These are phyloP conservation scores for Semnornis frantzii DNA, from an alignment of 2,113 vertebrate species.

Conservation along the genomic window DNA sequence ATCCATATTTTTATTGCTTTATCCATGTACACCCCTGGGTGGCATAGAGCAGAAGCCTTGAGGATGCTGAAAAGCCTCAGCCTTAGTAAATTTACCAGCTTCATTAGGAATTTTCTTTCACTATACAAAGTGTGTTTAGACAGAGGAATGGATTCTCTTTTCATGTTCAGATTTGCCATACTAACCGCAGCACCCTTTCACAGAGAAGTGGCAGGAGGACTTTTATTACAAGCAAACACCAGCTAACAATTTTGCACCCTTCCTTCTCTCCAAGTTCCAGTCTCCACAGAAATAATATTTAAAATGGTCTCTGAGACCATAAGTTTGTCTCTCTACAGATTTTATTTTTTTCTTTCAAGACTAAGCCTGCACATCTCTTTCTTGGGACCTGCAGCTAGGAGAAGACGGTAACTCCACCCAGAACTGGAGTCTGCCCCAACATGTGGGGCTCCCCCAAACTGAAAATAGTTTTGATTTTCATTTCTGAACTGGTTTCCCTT, in stretches of 20 bases:
- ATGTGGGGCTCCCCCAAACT: background rate
- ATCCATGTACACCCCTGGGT: accelerated
- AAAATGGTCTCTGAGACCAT: background rate
- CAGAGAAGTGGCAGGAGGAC: background rate
- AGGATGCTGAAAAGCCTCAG: background rate
- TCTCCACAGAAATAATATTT: background rate
- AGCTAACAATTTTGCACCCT: background rate
- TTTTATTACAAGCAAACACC: background rate
- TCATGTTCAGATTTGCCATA: background rate
- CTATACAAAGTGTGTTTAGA: background rate
- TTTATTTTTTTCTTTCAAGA: background rate
- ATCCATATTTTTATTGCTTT: background rate
- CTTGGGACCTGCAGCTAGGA: background rate
- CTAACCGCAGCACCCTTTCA: background rate
- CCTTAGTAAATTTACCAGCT: background rate
- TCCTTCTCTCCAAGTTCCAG: background rate
- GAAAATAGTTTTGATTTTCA: background rate
- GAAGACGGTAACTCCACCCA: background rate
- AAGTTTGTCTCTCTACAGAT: background rate
- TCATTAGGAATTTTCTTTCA: background rate
- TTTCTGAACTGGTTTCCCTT: background rate
- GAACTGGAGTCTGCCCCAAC: background rate
- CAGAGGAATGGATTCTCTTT: background rate
- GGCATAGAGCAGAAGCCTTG: background rate
- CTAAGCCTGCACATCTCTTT: background rate